Base-by-base conservation (phyloP, 1,140 invertebrate species). In the Drosophila ananassae region DNA sequence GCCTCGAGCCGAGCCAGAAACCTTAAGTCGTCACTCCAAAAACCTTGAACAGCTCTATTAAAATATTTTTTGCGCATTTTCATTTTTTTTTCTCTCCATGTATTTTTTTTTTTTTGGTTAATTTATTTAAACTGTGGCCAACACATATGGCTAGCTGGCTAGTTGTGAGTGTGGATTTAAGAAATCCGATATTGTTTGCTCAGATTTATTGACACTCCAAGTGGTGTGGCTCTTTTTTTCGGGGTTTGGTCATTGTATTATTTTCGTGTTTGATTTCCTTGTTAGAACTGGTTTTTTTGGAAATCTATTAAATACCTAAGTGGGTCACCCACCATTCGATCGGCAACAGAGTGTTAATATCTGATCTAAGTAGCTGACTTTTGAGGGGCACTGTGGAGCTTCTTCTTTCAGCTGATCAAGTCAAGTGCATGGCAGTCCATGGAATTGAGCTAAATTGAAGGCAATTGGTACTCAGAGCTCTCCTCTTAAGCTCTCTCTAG, bases 381-480 rank as follows among this genome's bases (percentile, higher is more conserved):
- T 22, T 57, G 28, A 24, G 30, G 30, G 17, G 28, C 51, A 28
- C 22, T 22, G 51, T 53, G 7, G 21, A 24, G 48, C 37, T 48
- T 41, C 34, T 28, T 28, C 47, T 28, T 56, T 62, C 76, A 85
- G 81, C 82, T 83, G 82, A 82, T 89, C 76, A 48, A 66, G 55
- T 62, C 56, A 77, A 84, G 79, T 87, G 82, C 77, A 82, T 4
- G 17, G 22, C 62, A 60, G 28, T 73, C 73, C 66, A 58, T 66
- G 62, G 71, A 90, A 87, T 90, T 85, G 76, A 75, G 79, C 79
- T 82, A 73, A 90, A 90, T 90, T 90, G 81, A 67, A 79, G 60
- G 68, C 79, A 89, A 90, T 90, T 90, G 77, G 63, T 17, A 17
- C 17, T 17, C 17, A 17, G 17, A 17, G 17, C 17, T 17, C 17